These are phyloP conservation scores for Cecropterus lyciades DNA, from an alignment of 1,140 invertebrate genomes.

Conservation along the genomic window DNA sequence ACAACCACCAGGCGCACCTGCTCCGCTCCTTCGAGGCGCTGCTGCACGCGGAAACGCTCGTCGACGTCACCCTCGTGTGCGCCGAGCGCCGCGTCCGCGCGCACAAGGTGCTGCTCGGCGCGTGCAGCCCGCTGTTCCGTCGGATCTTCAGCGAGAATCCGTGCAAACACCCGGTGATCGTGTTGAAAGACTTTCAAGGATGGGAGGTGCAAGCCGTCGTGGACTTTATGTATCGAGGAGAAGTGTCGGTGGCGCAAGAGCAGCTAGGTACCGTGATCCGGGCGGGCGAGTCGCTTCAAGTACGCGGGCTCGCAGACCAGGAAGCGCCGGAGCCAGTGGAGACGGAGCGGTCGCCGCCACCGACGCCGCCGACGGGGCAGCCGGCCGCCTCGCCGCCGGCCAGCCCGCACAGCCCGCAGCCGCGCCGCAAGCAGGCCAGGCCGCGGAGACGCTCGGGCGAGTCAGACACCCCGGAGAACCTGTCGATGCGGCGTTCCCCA, in stretches of 20 bases:
- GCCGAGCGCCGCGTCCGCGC: slow-evolving; percentile 92
- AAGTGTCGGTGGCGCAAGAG: slow-evolving; percentile 94
- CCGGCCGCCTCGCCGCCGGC: slow-evolving; percentile 78
- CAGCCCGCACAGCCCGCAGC: slow-evolving; percentile 89
- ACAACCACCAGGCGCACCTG: slow-evolving; percentile 95
- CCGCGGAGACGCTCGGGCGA: slow-evolving; percentile 93
- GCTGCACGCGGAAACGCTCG: slow-evolving; percentile 92
- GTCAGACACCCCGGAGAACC: slow-evolving; percentile 76
- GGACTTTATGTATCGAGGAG: slow-evolving; percentile 96
- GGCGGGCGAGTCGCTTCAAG: slow-evolving; percentile 93
- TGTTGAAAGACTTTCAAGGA: slow-evolving; percentile 93
- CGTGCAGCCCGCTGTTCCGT: slow-evolving; percentile 95
- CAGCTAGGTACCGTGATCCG: slow-evolving; percentile 92
- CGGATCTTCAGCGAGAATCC: slow-evolving; percentile 95
- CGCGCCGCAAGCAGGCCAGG: slow-evolving; percentile 91
- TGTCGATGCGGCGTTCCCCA: slow-evolving; percentile 85
- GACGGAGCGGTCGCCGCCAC: slow-evolving; percentile 69
- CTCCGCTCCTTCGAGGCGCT: slow-evolving; percentile 93
- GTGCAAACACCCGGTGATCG: slow-evolving; percentile 97
- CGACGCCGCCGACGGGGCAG: slow-evolving; percentile 83
- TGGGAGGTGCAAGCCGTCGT: slow-evolving; percentile 95
- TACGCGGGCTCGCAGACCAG: slow-evolving; percentile 90
- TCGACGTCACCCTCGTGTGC: slow-evolving; percentile 95
- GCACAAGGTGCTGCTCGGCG: slow-evolving; percentile 95
- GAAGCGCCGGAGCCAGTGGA: slow-evolving; percentile 74